These are phyloP conservation scores for Rhinoraja longicauda DNA, from an alignment of 2,797 vertebrate genomes.

Conservation along the genomic window DNA sequence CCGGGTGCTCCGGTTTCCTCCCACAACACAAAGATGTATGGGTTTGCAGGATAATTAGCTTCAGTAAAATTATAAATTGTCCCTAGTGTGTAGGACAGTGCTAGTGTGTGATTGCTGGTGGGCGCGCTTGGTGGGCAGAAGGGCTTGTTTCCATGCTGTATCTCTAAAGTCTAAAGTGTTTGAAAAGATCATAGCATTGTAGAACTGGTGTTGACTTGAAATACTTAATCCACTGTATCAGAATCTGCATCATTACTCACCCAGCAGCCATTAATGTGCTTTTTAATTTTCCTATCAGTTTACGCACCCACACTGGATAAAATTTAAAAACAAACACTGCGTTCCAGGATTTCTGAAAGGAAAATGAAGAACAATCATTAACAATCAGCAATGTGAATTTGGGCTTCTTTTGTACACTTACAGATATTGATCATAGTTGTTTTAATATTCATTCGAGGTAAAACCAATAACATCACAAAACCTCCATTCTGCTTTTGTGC, in stretches of 20 bases:
- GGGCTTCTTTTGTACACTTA: neutral
- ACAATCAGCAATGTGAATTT: neutral
- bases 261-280: neutral
- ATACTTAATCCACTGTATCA: neutral
- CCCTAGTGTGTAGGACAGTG: too few relatives aligned
- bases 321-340: neutral
- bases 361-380: neutral
- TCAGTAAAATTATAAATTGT: too few relatives aligned
- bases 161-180: too few relatives aligned
- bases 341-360: neutral
- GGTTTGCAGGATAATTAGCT: too few relatives aligned
- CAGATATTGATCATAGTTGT: neutral
- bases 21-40: too few relatives aligned
- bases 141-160: too few relatives aligned
- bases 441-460: too few relatives aligned
- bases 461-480: neutral
- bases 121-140: too few relatives aligned
- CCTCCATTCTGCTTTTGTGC: neutral
- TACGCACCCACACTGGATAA: neutral
- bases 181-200: neutral
- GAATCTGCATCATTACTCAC: neutral
- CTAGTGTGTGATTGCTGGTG: too few relatives aligned
- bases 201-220: neutral
- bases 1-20: too few relatives aligned
- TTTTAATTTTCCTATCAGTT: neutral